These are phyloP conservation scores for Epirrhoe alternata DNA, from an alignment of 2,888 invertebrate genomes.

Conservation along the genomic window DNA sequence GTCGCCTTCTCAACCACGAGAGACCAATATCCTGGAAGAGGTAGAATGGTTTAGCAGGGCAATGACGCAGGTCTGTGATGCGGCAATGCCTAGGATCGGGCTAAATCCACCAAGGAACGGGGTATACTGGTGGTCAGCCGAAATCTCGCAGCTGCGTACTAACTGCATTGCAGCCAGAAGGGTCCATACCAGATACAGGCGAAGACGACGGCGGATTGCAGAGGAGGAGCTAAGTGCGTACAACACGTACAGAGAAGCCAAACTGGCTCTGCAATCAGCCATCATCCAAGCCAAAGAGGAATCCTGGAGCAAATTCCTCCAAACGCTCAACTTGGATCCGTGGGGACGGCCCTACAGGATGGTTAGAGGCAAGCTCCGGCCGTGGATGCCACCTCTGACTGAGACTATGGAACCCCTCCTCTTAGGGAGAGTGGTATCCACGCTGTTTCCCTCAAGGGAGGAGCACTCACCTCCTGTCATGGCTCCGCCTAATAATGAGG, in stretches of 20 bases:
- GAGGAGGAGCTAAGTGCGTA: not conserved
- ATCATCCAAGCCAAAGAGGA: not conserved
- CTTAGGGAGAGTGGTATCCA: too few relatives aligned
- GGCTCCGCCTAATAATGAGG: too few relatives aligned
- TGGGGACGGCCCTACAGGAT: too few relatives aligned
- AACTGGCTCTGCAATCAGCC: not conserved
- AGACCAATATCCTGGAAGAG: not conserved
- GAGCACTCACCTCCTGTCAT: too few relatives aligned
- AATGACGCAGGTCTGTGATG: constrained; percentile 15
- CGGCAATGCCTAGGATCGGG: constrained; percentile 2
- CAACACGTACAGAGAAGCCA: not conserved
- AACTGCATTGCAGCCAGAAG: constrained; percentile 14
- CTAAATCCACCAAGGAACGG: not conserved
- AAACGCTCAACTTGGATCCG: too few relatives aligned
- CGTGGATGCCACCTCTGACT: too few relatives aligned
- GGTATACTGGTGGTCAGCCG: constrained; percentile 23
- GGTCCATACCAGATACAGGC: constrained; percentile 2
- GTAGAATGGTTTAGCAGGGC: constrained; percentile 9
- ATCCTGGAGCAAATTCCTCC: too few relatives aligned
- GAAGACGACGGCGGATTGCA: constrained; percentile 9
- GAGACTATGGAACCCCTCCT: too few relatives aligned
- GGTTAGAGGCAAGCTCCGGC: too few relatives aligned
- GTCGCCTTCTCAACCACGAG: too few relatives aligned
- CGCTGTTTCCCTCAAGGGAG: too few relatives aligned
- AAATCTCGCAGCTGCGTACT: constrained; percentile 7